Percentiles rank a stretch among this genome's conserved stretches.
Evolutionary conservation across 1,140 invertebrate genomes (phyloP).

Genomic region (Macrobrachium nipponense): DNA sequence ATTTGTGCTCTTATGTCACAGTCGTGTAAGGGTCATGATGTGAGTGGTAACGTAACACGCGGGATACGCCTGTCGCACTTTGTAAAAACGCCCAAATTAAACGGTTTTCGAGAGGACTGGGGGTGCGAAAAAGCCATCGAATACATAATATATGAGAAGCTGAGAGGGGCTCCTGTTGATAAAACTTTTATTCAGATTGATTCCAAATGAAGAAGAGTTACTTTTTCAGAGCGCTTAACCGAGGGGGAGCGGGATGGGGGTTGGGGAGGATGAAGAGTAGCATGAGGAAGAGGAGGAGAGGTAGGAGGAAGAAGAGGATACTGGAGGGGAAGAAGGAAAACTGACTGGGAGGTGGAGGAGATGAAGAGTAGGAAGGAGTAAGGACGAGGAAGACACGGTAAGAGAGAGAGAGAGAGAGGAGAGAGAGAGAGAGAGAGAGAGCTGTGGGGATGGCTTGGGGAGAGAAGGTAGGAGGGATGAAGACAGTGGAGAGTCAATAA

Average conservation of each 20-base stretch:
- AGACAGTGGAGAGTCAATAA: slow-evolving; percentile 36
- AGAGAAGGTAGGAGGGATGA: neutral
- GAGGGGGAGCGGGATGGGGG: neutral
- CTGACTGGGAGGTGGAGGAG: neutral
- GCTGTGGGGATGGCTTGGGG: neutral
- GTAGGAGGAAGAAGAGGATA: neutral
- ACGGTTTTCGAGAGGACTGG: slow-evolving; percentile 60
- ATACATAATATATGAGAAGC: slow-evolving; percentile 63
- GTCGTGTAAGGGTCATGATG: slow-evolving; percentile 32
- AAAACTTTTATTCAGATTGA: slow-evolving; percentile 63
- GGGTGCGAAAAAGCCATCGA: slow-evolving; percentile 63
- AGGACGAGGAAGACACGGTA: neutral
- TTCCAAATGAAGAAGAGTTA: slow-evolving; percentile 61
- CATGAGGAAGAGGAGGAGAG: slow-evolving; percentile 24
- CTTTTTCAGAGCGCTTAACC: slow-evolving; percentile 43
- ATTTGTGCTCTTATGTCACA: slow-evolving; percentile 50
- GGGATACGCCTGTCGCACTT: slow-evolving; percentile 55
- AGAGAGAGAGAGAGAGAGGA: slow-evolving; percentile 9
- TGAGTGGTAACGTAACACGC: neutral
- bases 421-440: slow-evolving; percentile 7
- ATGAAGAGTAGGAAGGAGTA: slow-evolving; percentile 13
- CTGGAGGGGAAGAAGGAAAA: slow-evolving; percentile 1
- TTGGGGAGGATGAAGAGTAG: neutral
- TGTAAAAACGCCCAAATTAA: slow-evolving; percentile 63
- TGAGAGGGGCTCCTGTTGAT: slow-evolving; percentile 55